Evolutionary conservation across 2,797 vertebrate species (phyloP).

Genomic region (Scomberomorus guttatus): DNA sequence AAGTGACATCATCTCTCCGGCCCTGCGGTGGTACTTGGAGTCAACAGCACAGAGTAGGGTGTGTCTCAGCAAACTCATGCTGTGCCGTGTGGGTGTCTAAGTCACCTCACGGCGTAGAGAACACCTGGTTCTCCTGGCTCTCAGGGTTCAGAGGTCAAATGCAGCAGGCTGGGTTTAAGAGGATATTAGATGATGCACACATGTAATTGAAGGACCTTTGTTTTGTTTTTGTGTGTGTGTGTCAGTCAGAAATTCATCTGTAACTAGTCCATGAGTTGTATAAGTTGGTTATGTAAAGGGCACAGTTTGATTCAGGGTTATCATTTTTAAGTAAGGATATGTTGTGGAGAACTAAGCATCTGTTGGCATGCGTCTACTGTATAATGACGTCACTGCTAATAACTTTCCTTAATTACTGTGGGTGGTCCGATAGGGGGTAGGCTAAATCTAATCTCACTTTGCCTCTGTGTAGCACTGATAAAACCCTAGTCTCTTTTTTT

Average conservation of each 20-base stretch:
- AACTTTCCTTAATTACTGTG: constrained; percentile 68
- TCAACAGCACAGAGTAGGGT: constrained; percentile 60
- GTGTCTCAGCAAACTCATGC: too few relatives aligned
- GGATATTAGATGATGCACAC: not conserved
- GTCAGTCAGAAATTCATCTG: constrained; percentile 28
- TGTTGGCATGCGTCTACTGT: constrained; percentile 43
- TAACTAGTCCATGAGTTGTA: constrained; percentile 34
- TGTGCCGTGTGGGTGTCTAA: too few relatives aligned
- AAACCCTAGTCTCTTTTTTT: constrained; percentile 33
- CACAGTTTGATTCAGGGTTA: constrained; percentile 39
- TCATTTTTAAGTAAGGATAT: constrained; percentile 45
- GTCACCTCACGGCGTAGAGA: constrained; percentile 17
- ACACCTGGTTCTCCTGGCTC: constrained; percentile 27
- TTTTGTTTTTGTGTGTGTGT: constrained; percentile 10
- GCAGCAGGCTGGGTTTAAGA: constrained; percentile 18
- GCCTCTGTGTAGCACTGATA: constrained; percentile 29
- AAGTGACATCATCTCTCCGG: constrained; percentile 67
- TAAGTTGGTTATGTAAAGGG: constrained; percentile 64
- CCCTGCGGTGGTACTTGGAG: constrained; percentile 48
- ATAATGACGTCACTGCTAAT: constrained; percentile 50
- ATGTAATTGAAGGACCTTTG: not conserved
- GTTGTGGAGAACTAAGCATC: constrained; percentile 35
- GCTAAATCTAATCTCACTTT: constrained; percentile 56
- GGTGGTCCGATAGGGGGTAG: constrained; percentile 30
- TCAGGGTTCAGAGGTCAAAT: constrained; percentile 49